These are phyloP conservation scores for Melanerpes formicivorus DNA, from an alignment of 2,113 vertebrate species.

Conservation along the genomic window DNA sequence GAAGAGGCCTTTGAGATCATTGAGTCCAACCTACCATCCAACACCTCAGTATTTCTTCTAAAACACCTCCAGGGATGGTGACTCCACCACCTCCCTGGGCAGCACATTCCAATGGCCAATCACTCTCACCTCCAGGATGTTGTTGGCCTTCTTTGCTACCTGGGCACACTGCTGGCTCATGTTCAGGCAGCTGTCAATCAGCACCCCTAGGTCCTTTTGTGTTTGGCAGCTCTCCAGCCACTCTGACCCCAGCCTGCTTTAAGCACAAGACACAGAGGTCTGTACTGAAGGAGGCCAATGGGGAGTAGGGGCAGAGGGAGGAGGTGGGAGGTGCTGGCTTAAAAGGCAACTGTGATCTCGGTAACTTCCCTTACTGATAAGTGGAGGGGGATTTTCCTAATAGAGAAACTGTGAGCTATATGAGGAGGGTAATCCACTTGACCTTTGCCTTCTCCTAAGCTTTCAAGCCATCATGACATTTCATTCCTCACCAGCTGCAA, in stretches of 20 bases:
- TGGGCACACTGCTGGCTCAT: too few relatives aligned
- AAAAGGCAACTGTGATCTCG: neutral
- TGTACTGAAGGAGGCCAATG: neutral
- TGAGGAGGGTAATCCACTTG: slow-evolving; percentile 34
- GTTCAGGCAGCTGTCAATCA: too few relatives aligned
- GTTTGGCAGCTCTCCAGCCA: too few relatives aligned
- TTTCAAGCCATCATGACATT: neutral
- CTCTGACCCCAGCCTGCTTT: neutral
- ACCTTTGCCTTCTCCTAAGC: slow-evolving; percentile 5
- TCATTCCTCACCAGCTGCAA: slow-evolving; percentile 19
- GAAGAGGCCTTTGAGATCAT: too few relatives aligned
- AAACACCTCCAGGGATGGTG: too few relatives aligned
- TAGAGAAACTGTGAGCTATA: slow-evolving; percentile 27
- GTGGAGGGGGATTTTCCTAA: neutral
- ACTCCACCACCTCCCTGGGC: too few relatives aligned
- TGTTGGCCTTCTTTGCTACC: too few relatives aligned
- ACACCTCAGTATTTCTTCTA: too few relatives aligned
- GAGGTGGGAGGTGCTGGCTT: neutral
- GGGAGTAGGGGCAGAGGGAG: neutral
- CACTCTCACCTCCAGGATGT: too few relatives aligned
- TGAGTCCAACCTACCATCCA: too few relatives aligned
- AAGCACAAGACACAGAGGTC: neutral
- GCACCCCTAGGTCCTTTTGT: too few relatives aligned
- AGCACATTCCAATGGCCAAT: too few relatives aligned
- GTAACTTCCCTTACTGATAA: neutral